Evolutionary conservation across 92 coral and sea anemone species (phyloP).

Genomic region (Diadumene lineata): DNA sequence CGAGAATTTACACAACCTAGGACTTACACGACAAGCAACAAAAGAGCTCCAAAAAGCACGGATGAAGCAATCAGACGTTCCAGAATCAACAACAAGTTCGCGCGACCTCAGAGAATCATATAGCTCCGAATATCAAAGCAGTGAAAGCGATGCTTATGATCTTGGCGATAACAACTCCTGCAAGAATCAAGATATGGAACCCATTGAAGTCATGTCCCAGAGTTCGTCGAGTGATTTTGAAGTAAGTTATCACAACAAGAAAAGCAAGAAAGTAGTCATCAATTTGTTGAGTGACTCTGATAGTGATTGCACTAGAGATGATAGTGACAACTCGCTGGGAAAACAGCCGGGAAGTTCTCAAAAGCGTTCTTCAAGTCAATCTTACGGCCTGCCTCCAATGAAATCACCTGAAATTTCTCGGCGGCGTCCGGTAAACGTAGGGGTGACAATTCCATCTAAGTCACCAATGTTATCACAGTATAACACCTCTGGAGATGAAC

Average conservation of each 20-base stretch:
- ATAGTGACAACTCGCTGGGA: background rate
- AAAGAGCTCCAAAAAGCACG: conserved; percentile 56
- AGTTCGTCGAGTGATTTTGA: background rate
- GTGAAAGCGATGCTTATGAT: conserved; percentile 6
- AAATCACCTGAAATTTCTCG: background rate
- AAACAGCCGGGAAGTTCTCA: background rate
- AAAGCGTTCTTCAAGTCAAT: background rate
- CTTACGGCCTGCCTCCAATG: background rate
- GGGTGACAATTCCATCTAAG: background rate
- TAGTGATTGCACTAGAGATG: background rate
- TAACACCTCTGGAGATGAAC: background rate
- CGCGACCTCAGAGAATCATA: background rate
- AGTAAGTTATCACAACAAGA: background rate
- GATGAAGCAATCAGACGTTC: background rate
- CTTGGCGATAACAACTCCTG: background rate
- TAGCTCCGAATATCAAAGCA: conserved; percentile 1
- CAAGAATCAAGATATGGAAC: background rate
- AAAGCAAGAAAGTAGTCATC: background rate
- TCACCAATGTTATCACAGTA: background rate
- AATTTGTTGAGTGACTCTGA: conserved; percentile 33
- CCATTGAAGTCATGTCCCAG: conserved; percentile 1
- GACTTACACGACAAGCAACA: conserved; percentile 80
- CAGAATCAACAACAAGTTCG: background rate
- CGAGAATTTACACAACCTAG: conserved; percentile 42
- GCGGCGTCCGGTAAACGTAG: background rate